A percentile compares a stretch with the other conserved stretches of the same genome.
Evolutionary conservation across 1,140 invertebrate species (phyloP).

Genomic region (Drosophila insularis): DNA sequence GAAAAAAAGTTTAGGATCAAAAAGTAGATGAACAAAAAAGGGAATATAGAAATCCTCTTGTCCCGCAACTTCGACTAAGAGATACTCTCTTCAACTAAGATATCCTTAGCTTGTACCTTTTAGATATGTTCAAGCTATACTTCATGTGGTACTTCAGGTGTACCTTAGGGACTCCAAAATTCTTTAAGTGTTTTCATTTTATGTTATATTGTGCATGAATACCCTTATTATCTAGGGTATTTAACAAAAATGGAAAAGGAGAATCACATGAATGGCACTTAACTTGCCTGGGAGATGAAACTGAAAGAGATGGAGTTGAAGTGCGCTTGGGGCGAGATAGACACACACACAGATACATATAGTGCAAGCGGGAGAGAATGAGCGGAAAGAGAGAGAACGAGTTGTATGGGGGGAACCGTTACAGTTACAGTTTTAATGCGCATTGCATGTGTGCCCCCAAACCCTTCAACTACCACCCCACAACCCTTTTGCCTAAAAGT

Average conservation of each 20-base stretch:
- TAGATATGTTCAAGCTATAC: no score
- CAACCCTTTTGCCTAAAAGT: constrained; percentile 56
- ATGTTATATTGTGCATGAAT: not conserved
- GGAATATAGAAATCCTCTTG: not conserved
- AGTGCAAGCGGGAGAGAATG: constrained; percentile 1
- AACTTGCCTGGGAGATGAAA: constrained; percentile 54
- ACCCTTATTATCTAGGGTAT: not conserved
- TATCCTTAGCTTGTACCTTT: no score
- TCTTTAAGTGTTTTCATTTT: no score
- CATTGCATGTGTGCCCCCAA: constrained; percentile 63
- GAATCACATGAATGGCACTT: constrained; percentile 75
- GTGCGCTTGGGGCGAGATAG: constrained; percentile 48
- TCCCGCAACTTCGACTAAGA: not conserved
- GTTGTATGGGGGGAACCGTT: constrained; percentile 41
- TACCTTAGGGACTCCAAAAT: no score
- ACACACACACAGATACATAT: constrained; percentile 27
- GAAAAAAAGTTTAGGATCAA: constrained; percentile 50
- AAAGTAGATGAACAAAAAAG: constrained; percentile 36
- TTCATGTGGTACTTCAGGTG: no score
- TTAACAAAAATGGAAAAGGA: constrained; percentile 26
- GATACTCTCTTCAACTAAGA: not conserved
- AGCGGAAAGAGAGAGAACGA: constrained; percentile 18
- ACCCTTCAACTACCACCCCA: not conserved
- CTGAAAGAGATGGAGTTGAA: constrained; percentile 34
- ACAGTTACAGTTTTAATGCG: constrained; percentile 78